Conservation (phyloP, 2,797 vertebrate genomes). For the Falco novaeseelandiae region DNA sequence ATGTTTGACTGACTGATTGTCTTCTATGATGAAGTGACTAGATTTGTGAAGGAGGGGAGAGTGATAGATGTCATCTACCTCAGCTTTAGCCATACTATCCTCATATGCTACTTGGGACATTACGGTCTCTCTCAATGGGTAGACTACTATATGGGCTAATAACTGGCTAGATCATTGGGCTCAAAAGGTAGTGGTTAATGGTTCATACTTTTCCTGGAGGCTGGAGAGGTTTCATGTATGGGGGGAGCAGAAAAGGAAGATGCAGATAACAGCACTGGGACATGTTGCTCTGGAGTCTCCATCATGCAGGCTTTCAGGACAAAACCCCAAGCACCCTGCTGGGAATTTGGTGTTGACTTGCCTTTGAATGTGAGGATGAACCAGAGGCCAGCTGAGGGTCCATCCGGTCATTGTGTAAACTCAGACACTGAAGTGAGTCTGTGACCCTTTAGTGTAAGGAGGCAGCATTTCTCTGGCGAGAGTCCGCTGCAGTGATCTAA, state of each 20-base stretch:
- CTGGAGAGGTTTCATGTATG: background rate
- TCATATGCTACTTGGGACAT: background rate
- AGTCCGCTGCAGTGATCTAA: background rate
- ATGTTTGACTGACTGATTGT: background rate
- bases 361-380: background rate
- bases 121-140: fast-evolving
- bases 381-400: background rate
- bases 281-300: background rate
- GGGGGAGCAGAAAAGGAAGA: too few relatives aligned
- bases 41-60: background rate
- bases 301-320: background rate
- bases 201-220: background rate
- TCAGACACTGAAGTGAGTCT: background rate
- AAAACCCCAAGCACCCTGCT: background rate
- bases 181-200: background rate
- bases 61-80: background rate
- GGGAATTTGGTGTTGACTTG: background rate
- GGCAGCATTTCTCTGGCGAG: background rate
- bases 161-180: background rate
- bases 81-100: background rate
- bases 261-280: background rate
- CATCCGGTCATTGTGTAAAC: background rate
- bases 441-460: background rate
- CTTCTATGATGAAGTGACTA: background rate
- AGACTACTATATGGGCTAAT: background rate